Evolutionary conservation across 35 echinoderm and acorn worm genomes (phyloP).

Genomic region (Amphiura filiformis): DNA sequence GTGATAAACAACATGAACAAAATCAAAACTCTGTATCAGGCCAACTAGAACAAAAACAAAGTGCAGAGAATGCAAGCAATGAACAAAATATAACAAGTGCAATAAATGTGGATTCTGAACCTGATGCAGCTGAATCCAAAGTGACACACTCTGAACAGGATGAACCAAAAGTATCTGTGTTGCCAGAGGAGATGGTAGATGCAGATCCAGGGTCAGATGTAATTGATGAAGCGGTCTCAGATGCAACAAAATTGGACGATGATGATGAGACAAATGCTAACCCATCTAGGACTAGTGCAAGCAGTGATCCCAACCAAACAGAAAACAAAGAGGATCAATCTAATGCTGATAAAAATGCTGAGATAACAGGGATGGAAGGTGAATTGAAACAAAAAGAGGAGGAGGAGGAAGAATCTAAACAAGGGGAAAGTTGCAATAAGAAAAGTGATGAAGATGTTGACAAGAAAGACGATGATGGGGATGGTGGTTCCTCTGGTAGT

Average conservation of each 20-base stretch:
- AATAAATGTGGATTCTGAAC: background rate
- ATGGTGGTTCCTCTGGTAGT: constrained; percentile 13
- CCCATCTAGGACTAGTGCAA: too few relatives aligned
- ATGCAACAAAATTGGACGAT: background rate
- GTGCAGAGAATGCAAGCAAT: background rate
- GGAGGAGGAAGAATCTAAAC: background rate
- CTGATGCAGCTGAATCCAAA: too few relatives aligned
- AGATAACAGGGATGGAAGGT: background rate
- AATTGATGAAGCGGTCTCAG: too few relatives aligned
- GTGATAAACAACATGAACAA: too few relatives aligned
- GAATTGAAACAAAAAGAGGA: background rate
- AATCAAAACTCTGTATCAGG: background rate
- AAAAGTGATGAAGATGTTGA: constrained; percentile 26
- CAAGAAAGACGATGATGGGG: constrained; percentile 48
- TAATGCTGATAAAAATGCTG: background rate
- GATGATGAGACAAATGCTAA: background rate
- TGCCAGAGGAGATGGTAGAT: too few relatives aligned
- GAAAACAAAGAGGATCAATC: too few relatives aligned
- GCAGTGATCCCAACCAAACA: too few relatives aligned
- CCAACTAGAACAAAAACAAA: background rate
- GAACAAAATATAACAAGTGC: constrained; percentile 13
- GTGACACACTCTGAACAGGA: too few relatives aligned
- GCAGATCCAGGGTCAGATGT: too few relatives aligned
- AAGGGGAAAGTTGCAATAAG: constrained; percentile 5
- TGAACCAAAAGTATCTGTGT: too few relatives aligned